A percentile compares a stretch with the other conserved stretches of the same genome.
Conservation (phyloP, 2,113 vertebrate species). For the Barbus barbus region DNA sequence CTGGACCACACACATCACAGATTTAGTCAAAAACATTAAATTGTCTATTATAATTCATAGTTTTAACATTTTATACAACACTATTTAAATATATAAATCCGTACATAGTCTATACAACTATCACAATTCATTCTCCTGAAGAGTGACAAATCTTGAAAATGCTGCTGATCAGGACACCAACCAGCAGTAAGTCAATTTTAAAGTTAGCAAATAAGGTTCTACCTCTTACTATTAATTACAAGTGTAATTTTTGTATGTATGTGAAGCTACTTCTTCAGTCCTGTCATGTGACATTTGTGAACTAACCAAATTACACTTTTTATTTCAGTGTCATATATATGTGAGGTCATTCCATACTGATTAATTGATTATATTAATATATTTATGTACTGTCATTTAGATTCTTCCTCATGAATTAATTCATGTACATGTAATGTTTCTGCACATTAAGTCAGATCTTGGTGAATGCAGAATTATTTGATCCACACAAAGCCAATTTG, state of each 20-base stretch:
- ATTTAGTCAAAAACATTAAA: not conserved
- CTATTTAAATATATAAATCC: too few relatives aligned
- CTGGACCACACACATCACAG: too few relatives aligned
- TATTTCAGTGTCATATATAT: not conserved
- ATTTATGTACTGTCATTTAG: not conserved
- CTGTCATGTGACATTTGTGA: not conserved
- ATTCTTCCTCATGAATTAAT: not conserved
- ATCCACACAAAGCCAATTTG: constrained; percentile 92
- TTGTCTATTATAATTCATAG: not conserved
- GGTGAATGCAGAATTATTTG: constrained; percentile 50
- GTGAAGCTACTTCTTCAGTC: not conserved
- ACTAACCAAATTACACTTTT: not conserved
- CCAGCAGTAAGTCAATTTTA: not conserved
- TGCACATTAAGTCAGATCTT: not conserved
- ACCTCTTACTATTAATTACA: not conserved
- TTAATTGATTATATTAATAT: not conserved
- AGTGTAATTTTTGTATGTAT: not conserved
- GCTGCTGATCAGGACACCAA: not conserved
- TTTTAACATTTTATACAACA: not conserved
- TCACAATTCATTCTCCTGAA: not conserved
- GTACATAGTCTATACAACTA: not conserved
- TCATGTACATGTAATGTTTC: not conserved
- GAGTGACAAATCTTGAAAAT: not conserved
- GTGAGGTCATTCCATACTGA: not conserved
- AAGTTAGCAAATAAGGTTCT: not conserved